phyloP scores from a whole-genome alignment of 2,888 invertebrate genomes.

The Scrobipalpa costella region DNA sequence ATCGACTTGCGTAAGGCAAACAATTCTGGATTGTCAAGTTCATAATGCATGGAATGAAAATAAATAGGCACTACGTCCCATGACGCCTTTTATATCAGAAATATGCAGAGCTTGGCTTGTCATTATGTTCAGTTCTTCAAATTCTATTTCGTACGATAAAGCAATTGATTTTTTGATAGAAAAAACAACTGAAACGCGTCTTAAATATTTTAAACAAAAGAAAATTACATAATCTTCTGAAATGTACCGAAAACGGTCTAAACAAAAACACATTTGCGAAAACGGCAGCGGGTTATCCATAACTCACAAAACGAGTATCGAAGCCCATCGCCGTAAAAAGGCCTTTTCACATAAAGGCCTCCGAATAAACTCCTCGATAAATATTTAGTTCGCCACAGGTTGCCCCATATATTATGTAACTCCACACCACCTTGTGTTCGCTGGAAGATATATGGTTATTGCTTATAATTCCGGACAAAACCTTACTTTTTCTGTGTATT shows the following conservation, averaged over 20 bases:
- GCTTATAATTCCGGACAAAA: slow-evolving; percentile 48
- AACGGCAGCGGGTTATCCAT: slow-evolving; percentile 10
- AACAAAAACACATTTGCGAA: slow-evolving; percentile 13
- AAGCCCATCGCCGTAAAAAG: slow-evolving; percentile 37
- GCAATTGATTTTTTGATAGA: no score
- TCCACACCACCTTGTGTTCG: slow-evolving; percentile 31
- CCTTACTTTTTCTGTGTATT: slow-evolving; percentile 32
- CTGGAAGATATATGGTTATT: slow-evolving; percentile 44
- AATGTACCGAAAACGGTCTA: neutral
- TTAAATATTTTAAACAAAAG: no score
- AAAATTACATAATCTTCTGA: no score
- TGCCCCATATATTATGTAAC: slow-evolving; percentile 40
- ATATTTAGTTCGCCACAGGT: slow-evolving; percentile 47
- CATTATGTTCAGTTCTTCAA: no score
- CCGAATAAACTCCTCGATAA: slow-evolving; percentile 47
- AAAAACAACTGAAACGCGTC: no score
- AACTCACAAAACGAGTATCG: slow-evolving; percentile 27
- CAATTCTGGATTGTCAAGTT: no score
- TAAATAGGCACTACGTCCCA: no score
- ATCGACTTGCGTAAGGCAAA: no score
- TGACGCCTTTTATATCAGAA: no score
- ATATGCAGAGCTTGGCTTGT: no score
- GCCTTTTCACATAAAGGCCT: slow-evolving; percentile 39
- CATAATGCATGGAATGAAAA: no score
- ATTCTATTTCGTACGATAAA: no score